Base-by-base conservation (phyloP, 2,113 vertebrate species). In the Tichodroma muraria region DNA sequence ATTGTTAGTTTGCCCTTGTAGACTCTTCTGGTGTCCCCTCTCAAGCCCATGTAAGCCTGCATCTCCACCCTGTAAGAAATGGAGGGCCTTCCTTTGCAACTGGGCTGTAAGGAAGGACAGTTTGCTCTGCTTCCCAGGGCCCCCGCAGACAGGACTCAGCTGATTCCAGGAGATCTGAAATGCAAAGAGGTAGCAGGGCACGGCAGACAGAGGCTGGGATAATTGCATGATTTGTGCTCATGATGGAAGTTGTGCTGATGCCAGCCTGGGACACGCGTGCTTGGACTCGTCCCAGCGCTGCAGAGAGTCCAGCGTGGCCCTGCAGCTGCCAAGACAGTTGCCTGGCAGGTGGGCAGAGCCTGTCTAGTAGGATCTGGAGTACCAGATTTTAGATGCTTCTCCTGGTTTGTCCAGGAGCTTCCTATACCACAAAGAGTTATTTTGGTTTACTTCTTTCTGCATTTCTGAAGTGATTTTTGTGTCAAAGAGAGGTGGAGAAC, bases 151-250 rank as follows among this genome's bases (percentile, higher is more conserved):
- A 92, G 52, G 23, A 77, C n/a, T 38, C 65, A 31, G 47, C 19
- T 45, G 24, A 71, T 71, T 90, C 69, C 72, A 91, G 70, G 73
- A 70, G 45, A 85, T 47, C 45, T 42, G 77, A 85, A 95, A 85
- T 13, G n/a, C 15, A 15, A 65, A 80, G 44, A 54, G 7, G n/a
- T 40, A 59, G 35, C 87, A 70, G 42, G 3, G 3, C 3, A 3
- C 12, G 38, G 45, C 5, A 35, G 47, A 56, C 4, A 5, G 40
- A 92, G 92, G 28, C 63, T 82, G 56, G 56, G 76, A 80, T 93
- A 95, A 96, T 63, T 84, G 80, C 4, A 8, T 90, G 89, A 90
- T 95, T 92, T 96, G 73, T 81, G 78, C 57, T 72, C 45, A 15
- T n/a, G 42, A 83, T 70, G 89, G 90, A 94, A 96, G 35, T 64